These are phyloP conservation scores for Trididemnum nubilum DNA, from an alignment of 23 tunicate genomes.

Conservation along the genomic window DNA sequence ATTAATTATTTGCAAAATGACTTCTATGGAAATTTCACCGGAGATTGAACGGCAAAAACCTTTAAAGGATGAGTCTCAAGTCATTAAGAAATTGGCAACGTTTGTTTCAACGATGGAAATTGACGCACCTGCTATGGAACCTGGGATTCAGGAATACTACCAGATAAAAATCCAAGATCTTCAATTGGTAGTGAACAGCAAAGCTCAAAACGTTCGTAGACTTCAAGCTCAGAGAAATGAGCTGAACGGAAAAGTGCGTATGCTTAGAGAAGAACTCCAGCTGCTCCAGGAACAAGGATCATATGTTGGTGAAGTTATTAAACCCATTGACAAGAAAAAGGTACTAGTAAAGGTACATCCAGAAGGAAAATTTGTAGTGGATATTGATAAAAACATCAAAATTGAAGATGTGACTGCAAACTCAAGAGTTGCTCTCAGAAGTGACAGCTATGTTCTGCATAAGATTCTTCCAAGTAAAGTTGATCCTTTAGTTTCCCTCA, in stretches of 20 bases:
- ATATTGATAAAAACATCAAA: conserved; percentile 85
- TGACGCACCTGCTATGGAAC: conserved; percentile 65
- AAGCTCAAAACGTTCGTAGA: conserved; percentile 87
- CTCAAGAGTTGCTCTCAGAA: conserved; percentile 82
- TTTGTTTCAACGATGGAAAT: conserved; percentile 79
- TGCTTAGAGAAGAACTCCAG: conserved; percentile 91
- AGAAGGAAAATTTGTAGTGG: conserved; percentile 96
- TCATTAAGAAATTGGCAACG: conserved; percentile 60
- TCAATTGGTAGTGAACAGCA: conserved; percentile 74
- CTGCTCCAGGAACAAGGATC: conserved; percentile 96
- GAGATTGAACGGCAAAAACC: background rate
- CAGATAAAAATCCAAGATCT: conserved; percentile 81
- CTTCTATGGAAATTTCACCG: background rate
- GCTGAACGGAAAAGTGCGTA: conserved; percentile 82
- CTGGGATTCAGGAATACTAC: conserved; percentile 89
- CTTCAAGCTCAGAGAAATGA: conserved; percentile 96
- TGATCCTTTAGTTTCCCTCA: conserved; percentile 92
- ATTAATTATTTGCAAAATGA: background rate
- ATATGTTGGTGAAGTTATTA: conserved; percentile 93
- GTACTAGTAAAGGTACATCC: conserved; percentile 96
- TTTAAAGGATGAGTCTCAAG: background rate
- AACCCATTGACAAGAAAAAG: conserved; percentile 93
- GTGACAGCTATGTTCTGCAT: conserved; percentile 93
- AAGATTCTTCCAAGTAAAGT: conserved; percentile 96
- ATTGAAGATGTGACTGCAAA: conserved; percentile 94